Conservation (phyloP, 30 jellyfish, hydroid and myxozoan genomes). For the Aurelia sp. region DNA sequence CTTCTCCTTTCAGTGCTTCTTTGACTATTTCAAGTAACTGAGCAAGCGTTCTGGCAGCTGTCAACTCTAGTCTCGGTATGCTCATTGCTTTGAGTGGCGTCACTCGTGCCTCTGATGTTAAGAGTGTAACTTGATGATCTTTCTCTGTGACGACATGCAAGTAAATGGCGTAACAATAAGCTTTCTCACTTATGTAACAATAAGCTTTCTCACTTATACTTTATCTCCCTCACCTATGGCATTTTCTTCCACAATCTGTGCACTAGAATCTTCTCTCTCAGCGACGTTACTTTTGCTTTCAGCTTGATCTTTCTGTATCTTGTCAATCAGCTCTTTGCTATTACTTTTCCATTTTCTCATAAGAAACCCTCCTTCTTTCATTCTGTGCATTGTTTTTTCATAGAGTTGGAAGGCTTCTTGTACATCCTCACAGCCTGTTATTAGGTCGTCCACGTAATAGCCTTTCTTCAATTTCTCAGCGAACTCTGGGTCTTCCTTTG, state of each 20-base stretch:
- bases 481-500: slow-evolving; percentile 4
- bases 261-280: background rate
- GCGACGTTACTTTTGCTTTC: background rate
- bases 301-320: background rate
- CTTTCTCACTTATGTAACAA: slow-evolving; percentile 35
- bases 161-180: slow-evolving; percentile 31
- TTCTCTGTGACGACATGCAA: slow-evolving; percentile 4
- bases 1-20: background rate
- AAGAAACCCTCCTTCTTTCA: slow-evolving; percentile 27
- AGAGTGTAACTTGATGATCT: background rate
- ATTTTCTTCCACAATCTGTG: background rate
- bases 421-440: background rate
- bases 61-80: slow-evolving; percentile 21
- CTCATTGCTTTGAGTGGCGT: slow-evolving; percentile 23
- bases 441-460: slow-evolving; percentile 5
- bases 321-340: background rate
- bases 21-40: slow-evolving; percentile 2
- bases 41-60: slow-evolving; percentile 22
- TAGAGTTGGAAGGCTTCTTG: slow-evolving; percentile 4
- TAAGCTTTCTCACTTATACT: too few relatives aligned
- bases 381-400: slow-evolving; percentile 16
- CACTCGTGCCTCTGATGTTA: slow-evolving; percentile 38
- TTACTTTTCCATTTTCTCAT: slow-evolving; percentile 25
- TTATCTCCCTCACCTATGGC: background rate
- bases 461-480: slow-evolving; percentile 6